Base-by-base conservation (phyloP, 2,888 invertebrate genomes). In the Drosophila antonietae region DNA sequence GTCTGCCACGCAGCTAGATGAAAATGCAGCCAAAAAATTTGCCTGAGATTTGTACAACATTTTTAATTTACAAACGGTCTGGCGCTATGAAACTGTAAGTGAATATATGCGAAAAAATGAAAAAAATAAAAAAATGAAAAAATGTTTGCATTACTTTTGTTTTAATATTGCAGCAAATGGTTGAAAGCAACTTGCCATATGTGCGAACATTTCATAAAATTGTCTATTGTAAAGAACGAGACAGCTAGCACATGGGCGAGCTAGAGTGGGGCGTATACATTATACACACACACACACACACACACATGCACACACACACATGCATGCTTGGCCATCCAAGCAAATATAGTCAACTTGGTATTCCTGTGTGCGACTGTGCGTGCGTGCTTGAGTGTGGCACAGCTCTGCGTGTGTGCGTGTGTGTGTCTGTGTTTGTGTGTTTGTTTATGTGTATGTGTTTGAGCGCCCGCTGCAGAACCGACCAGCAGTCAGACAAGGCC, bases 181-280 rank as follows among this genome's bases (percentile, higher is more conserved):
- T 47, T 78, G 78, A 84, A 80, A 77, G 81, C 73, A 74, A 62
- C 72, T 78, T 80, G 83, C 75, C 87, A 77, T 81, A 86, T 83
- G 81, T 79, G 79, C 58, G 74, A 73, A 81, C 70, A 78, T 85
- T 75, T 64, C 76, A 76, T 35, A 44, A 61, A 70, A 73, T 73
- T 53, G 58, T 74, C 69, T 74, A 79, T 82, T 81, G 60, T 46
- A 43, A 57, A 58, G 68, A 65, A 80, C 41, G 41, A 41, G 41
- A 41, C 74, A 76, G 76, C 59, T 67, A 60, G 68, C 87, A 66
- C 81, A 81, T 72, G 77, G 66, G 59, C 61, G 59, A 68, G 31
- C 28, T 59, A 58, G 63, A 58, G 56, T 61, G 83, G 65, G 68
- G 64, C 73, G 78, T 59, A 78, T 80, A 62, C 65, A 61, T 58